Evolutionary conservation across 2,888 invertebrate genomes (phyloP), one percentile per base, ranked within the genome.

Genomic region (Drosophila diplacantha): DNA sequence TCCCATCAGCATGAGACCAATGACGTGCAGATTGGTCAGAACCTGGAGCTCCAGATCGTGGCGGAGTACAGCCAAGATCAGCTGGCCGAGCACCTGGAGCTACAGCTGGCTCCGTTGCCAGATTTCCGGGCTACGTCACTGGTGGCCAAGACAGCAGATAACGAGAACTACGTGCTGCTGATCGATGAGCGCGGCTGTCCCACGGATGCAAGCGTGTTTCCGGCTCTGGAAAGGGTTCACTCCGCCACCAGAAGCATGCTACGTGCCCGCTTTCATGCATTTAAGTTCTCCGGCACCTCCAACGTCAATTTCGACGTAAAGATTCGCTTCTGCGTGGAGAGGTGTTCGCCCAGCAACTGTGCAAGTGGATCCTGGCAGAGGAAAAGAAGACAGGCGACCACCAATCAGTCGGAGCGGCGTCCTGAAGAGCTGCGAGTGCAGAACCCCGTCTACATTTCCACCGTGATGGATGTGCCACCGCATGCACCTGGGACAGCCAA

Each of bases 201-300:
- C 1, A 93, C 93, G 0, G 94, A 96, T 80, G 83, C 86, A 24
- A 89, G 88, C 34, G 89, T 91, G 24, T 91, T 91, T 71, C 90
- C 91, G 2, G 85, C 87, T 0, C 76, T 91, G 39, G 86, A 85
- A 46, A 90, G 90, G 74, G 67, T 87, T 5, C 81, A 77, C 18
- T 86, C 84, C 0, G 79, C 81, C 3, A 80, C 83, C 5, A 84
- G 84, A 3, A 88, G 82, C 69, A 81, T 90, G 41, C 86, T 94
- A 18, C 88, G 90, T 0, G 91, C 92, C 5, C 90, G 91, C 20
- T 96, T 95, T 86, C 93, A 93, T 83, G 96, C 96, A 0, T 96
- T 96, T 87, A 94, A 96, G 70, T 96, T 96, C 88, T 93, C 95
- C 0, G 92, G 93, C 12, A 94, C 95, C n/a, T 92, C 94, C 31